Evolutionary conservation across 2,113 vertebrate genomes (phyloP).

Genomic region (Asarcornis scutulata): DNA sequence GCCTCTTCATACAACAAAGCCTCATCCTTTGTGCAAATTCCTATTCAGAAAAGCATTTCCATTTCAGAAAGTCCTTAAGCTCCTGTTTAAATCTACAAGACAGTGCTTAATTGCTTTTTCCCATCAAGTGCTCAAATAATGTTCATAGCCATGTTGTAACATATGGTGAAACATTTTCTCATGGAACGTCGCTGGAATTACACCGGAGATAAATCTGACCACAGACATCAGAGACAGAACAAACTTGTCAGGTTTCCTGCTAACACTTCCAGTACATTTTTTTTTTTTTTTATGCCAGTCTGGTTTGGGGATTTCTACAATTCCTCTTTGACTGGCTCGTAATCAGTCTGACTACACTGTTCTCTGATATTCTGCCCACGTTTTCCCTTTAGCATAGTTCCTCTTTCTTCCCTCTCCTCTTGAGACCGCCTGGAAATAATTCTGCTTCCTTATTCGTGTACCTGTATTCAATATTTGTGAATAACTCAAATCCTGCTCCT

Average conservation of each 20-base stretch:
- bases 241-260: background rate
- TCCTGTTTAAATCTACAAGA: constrained; percentile 44
- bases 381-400: constrained; percentile 21
- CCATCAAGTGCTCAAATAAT: constrained; percentile 17
- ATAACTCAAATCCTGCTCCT: background rate
- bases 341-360: background rate
- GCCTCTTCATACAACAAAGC: background rate
- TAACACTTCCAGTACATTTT: background rate
- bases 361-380: constrained; percentile 42
- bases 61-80: background rate
- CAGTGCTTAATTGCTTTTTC: constrained; percentile 55
- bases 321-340: background rate
- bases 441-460: constrained; percentile 10
- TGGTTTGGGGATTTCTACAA: constrained; percentile 22
- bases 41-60: background rate
- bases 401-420: constrained; percentile 28
- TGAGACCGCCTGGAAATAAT: background rate
- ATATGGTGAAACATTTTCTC: constrained; percentile 9
- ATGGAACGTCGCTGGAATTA: background rate
- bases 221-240: background rate
- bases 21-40: background rate
- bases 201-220: constrained; percentile 10
- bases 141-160: constrained; percentile 22
- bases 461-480: constrained; percentile 49
- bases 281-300: background rate